A percentile compares a stretch with the other conserved stretches of the same genome.
These are phyloP conservation scores for Arbacia lixula DNA, from an alignment of 53 echinoderm and acorn worm genomes.

Conservation along the genomic window DNA sequence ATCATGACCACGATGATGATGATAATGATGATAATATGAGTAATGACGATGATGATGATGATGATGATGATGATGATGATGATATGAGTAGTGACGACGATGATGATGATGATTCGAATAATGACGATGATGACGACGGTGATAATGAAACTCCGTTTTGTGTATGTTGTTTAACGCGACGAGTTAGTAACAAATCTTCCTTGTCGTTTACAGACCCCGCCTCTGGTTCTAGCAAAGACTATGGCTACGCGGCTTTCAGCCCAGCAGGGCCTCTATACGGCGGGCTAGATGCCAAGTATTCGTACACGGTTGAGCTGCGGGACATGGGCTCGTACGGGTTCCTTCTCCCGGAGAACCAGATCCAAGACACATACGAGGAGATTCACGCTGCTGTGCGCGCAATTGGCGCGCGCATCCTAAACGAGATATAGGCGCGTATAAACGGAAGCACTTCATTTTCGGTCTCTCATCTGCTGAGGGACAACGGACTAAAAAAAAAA, in stretches of 20 bases:
- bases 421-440: no score
- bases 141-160: neutral
- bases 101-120: neutral
- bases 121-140: neutral
- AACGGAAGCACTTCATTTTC: no score
- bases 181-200: no score
- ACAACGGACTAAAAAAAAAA: no score
- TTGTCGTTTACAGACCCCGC: conserved; percentile 67
- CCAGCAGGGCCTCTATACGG: neutral
- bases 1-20: neutral
- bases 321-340: conserved; percentile 65
- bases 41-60: neutral
- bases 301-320: conserved; percentile 64
- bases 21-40: neutral
- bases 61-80: neutral
- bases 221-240: conserved; percentile 70
- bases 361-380: conserved; percentile 57
- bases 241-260: conserved; percentile 61
- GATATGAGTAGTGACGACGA: neutral
- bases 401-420: conserved; percentile 7
- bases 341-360: conserved; percentile 60
- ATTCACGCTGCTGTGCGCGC: conserved; percentile 65
- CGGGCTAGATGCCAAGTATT: conserved; percentile 43
- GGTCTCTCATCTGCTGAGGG: neutral
- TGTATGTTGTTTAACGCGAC: neutral